A percentile compares a stretch with the other conserved stretches of the same genome.
phyloP scores from a whole-genome alignment of 2,113 vertebrate species.

The Herpailurus yagouaroundi region DNA sequence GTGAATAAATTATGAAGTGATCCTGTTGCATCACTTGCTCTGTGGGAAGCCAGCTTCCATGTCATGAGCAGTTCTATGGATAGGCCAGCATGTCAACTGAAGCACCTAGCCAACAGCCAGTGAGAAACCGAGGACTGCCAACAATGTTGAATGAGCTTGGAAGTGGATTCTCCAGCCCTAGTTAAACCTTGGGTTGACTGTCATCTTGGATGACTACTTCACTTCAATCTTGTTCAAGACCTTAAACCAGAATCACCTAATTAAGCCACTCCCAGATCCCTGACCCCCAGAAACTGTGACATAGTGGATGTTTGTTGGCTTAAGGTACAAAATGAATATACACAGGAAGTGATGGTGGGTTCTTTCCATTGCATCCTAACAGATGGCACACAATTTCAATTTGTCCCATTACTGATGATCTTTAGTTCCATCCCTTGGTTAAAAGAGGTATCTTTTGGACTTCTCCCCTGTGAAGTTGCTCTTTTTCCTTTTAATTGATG shows the following conservation, averaged over 20 bases:
- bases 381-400: neutral
- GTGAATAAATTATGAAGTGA: neutral
- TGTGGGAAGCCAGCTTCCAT: neutral
- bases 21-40: neutral
- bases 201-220: neutral
- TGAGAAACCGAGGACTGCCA: neutral
- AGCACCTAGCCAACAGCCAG: neutral
- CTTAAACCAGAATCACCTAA: neutral
- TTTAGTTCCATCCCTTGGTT: neutral
- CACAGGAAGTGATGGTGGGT: neutral
- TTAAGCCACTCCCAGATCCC: neutral
- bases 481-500: constrained; percentile 6
- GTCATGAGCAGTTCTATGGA: neutral
- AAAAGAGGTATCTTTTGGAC: neutral
- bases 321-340: neutral
- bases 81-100: neutral
- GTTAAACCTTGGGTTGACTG: neutral
- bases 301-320: neutral
- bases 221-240: neutral
- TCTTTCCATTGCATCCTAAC: neutral
- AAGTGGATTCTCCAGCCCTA: neutral
- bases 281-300: neutral
- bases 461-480: neutral
- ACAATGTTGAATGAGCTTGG: neutral
- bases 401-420: neutral